Conservation (phyloP, 2,888 invertebrate genomes). For the Trissoscelio sp. region DNA sequence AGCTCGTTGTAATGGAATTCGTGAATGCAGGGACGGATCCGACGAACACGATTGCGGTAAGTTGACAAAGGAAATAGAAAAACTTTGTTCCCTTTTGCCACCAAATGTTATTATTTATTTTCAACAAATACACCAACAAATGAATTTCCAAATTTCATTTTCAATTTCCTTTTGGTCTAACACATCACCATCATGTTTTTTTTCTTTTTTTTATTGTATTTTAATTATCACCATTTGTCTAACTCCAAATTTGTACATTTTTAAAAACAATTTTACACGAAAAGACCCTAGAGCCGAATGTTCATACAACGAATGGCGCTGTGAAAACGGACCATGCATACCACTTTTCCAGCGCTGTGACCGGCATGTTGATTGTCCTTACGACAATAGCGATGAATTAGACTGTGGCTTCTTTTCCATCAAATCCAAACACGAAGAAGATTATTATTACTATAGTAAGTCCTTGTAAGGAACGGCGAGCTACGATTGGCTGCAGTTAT, state of each 20-base stretch:
- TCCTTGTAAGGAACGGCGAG: constrained; percentile 56
- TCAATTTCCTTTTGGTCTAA: no score
- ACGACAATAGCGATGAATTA: constrained; percentile 92
- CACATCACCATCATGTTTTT: no score
- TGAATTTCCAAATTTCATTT: no score
- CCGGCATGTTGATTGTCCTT: constrained; percentile 90
- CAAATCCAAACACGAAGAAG: constrained; percentile 52
- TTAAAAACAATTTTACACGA: constrained; percentile 11
- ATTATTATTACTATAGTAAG: constrained; percentile 62
- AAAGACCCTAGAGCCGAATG: constrained; percentile 81
- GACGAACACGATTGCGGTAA: constrained; percentile 85
- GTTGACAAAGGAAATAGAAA: constrained; percentile 31
- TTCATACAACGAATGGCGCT: constrained; percentile 86
- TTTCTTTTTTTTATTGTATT: no score
- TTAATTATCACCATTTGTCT: no score
- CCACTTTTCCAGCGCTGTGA: constrained; percentile 87
- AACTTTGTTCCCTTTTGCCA: not conserved
- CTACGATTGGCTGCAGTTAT: constrained; percentile 39
- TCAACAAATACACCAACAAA: no score
- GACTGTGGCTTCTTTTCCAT: constrained; percentile 85
- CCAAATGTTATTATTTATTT: no score
- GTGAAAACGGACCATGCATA: constrained; percentile 92
- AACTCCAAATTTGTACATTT: no score
- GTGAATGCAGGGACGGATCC: constrained; percentile 86
- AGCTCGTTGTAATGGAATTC: constrained; percentile 84